phyloP scores from a whole-genome alignment of 2,888 invertebrate genomes.

The Agrochola circellaris region DNA sequence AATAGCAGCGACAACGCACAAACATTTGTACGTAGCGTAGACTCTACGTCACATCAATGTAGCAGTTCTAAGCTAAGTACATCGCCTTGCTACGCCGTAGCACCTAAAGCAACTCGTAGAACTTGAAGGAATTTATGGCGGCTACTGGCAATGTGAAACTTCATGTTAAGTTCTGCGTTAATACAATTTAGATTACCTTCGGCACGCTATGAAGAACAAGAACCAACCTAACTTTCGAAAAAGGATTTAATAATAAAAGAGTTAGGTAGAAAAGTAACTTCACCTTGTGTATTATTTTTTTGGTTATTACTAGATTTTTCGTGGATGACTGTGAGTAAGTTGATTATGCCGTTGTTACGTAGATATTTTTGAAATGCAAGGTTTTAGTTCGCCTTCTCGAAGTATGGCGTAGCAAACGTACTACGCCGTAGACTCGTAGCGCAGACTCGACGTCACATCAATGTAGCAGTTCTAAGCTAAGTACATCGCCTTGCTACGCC shows the following conservation, averaged over 20 bases:
- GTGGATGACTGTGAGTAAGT: too few species aligned
- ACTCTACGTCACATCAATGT: background rate
- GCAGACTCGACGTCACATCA: background rate
- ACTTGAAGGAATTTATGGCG: background rate
- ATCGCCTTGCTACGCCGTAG: conserved; percentile 20
- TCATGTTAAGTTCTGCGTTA: background rate
- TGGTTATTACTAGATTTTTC: background rate
- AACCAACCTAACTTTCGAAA: background rate
- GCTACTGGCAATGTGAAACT: background rate
- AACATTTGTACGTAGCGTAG: background rate
- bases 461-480: background rate
- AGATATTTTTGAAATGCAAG: background rate
- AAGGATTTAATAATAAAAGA: background rate
- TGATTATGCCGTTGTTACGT: background rate
- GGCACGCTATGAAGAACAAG: background rate
- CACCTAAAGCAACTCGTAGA: background rate
- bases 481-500: conserved; percentile 6
- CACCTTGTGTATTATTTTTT: background rate
- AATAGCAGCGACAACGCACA: background rate
- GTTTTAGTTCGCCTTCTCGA: background rate
- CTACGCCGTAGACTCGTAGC: conserved; percentile 47
- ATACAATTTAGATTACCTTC: background rate
- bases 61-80: background rate
- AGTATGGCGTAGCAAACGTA: conserved; percentile 12
- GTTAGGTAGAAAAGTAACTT: background rate